Evolutionary conservation across 1,140 invertebrate species (phyloP).

Genomic region (Solen grandis): DNA sequence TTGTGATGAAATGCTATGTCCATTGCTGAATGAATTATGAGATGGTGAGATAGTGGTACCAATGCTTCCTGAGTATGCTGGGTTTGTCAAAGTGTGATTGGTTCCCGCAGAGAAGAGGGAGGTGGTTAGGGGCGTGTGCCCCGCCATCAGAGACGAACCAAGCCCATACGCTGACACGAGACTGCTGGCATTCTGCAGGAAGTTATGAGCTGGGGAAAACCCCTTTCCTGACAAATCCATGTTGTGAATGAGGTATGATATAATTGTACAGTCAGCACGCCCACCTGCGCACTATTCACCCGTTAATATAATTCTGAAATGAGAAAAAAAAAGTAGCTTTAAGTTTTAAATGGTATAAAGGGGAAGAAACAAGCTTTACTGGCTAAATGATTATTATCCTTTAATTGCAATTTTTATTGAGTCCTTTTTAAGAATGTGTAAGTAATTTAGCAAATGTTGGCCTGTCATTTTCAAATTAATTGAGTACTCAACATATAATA

Average conservation of each 20-base stretch:
- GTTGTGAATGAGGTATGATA: conserved; percentile 16
- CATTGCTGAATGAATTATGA: conserved; percentile 44
- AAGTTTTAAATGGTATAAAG: not conserved
- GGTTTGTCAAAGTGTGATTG: conserved; percentile 28
- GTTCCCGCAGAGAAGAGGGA: conserved; percentile 31
- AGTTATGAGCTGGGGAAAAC: conserved; percentile 48
- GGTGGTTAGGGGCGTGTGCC: conserved; percentile 43
- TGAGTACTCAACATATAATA: too few species aligned
- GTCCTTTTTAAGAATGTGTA: not conserved
- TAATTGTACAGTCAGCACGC: conserved; percentile 23
- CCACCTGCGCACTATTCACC: conserved; percentile 40
- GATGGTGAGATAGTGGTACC: conserved; percentile 36
- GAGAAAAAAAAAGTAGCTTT: conserved; percentile 6
- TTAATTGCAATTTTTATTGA: not conserved
- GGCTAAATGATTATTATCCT: not conserved
- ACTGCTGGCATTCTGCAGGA: conserved; percentile 51
- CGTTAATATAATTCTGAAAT: conserved; percentile 50
- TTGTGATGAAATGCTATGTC: conserved; percentile 35
- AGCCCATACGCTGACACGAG: conserved; percentile 46
- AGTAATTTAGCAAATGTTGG: not conserved
- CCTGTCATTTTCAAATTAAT: not conserved
- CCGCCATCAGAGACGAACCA: not conserved
- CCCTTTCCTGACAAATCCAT: conserved; percentile 56
- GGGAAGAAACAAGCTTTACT: too few species aligned
- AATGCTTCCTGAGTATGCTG: conserved; percentile 53